Evolutionary conservation across 2,888 invertebrate species (phyloP).

Genomic region (Phytoseiulus persimilis): DNA sequence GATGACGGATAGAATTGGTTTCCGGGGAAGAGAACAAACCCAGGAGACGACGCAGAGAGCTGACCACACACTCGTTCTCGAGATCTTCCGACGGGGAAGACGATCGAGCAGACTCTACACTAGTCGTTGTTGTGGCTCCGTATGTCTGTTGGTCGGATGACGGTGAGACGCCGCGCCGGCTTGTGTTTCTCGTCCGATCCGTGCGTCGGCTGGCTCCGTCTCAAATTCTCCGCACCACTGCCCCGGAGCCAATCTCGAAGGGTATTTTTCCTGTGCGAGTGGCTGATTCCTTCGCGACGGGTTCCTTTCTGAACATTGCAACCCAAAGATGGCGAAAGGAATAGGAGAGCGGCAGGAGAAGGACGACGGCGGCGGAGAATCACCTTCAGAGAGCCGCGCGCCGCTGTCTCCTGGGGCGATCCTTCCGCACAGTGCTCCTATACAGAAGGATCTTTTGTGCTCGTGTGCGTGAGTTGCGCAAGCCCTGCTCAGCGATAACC

Average conservation of each 20-base stretch:
- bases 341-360: not conserved
- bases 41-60: not conserved
- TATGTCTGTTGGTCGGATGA: not conserved
- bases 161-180: not conserved
- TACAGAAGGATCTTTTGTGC: not conserved
- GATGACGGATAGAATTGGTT: not conserved
- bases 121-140: not conserved
- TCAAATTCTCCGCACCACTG: not conserved
- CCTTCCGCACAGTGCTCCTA: not conserved
- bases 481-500: not conserved
- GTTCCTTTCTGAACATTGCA: not conserved
- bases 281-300: not conserved
- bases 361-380: not conserved
- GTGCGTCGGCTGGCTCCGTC: not conserved
- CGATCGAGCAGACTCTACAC: not conserved
- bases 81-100: not conserved
- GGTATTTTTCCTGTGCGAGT: not conserved
- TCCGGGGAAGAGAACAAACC: not conserved
- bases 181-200: not conserved
- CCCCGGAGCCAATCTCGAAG: not conserved
- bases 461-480: not conserved
- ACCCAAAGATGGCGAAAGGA: not conserved
- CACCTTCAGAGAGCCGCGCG: not conserved
- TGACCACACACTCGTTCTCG: not conserved
- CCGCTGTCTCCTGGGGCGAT: not conserved